Evolutionary conservation across 2,888 invertebrate species (phyloP).

Genomic region (Zonitis immaculata): DNA sequence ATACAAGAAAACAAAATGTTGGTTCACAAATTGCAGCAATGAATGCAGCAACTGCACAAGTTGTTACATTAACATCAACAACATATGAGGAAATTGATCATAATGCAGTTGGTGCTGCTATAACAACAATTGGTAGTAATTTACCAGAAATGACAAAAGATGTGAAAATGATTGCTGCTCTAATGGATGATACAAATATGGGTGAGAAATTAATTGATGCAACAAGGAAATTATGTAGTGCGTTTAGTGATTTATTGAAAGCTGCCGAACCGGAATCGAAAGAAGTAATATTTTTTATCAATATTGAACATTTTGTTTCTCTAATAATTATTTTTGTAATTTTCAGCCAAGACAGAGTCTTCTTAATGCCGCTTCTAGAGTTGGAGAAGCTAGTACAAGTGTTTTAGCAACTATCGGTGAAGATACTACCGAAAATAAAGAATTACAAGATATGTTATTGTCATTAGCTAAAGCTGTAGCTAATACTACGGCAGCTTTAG

Average conservation of each 20-base stretch:
- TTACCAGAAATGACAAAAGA: conserved; percentile 93
- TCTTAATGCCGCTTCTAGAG: conserved; percentile 90
- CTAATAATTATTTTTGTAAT: no score
- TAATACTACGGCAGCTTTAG: conserved; percentile 94
- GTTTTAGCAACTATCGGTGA: conserved; percentile 91
- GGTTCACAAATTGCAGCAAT: conserved; percentile 97
- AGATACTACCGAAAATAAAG: conserved; percentile 78
- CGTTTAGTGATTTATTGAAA: conserved; percentile 90
- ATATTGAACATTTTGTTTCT: no score
- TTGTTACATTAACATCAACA: conserved; percentile 51
- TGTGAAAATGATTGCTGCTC: conserved; percentile 90
- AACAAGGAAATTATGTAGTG: conserved; percentile 84
- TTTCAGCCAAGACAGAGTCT: conserved; percentile 81
- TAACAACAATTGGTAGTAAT: conserved; percentile 94
- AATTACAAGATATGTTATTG: conserved; percentile 82
- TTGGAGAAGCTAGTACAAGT: conserved; percentile 94
- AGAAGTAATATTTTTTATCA: conserved; percentile 51
- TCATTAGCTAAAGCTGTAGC: conserved; percentile 96
- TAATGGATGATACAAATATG: conserved; percentile 81
- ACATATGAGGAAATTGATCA: conserved; percentile 88
- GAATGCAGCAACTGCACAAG: conserved; percentile 98
- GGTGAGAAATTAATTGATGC: conserved; percentile 88
- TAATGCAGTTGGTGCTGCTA: conserved; percentile 93
- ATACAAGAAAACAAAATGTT: conserved; percentile 93
- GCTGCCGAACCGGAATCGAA: conserved; percentile 94